Base-by-base conservation (phyloP, 1,140 invertebrate genomes). In the Papilio machaon region DNA sequence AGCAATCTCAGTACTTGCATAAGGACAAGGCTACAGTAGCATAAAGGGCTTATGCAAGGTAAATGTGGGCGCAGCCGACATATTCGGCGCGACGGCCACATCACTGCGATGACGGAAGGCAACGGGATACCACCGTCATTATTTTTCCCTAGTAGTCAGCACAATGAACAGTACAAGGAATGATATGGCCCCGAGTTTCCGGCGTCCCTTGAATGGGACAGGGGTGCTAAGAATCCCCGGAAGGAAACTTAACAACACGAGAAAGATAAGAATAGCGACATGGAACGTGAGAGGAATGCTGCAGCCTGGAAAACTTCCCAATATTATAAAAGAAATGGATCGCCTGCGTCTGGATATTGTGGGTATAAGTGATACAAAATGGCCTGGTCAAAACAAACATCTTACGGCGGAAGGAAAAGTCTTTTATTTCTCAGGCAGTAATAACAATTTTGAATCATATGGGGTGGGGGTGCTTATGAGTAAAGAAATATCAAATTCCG, bases 1-100 rank as follows among this genome's bases (percentile, higher is more conserved):
- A 70, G 67, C 67, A 70, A 70, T 70, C 11, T 10, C 67, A 70
- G 67, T 70, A 70, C 67, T 70, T 70, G 54, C 54, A 58, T 58
- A 58, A 58, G 54, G 54, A 58, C 54, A 58, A 58, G 54, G 54
- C 54, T 58, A 70, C 10, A 70, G 30, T 67, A 67, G 60, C 60
- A 23, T 67, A 67, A 67, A 67, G 49, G n/a, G 60, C 60, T 67
- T 67, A 67, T 67, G 60, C 19, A 67, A 67, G 60, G 19, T 67
- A 67, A 8, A 6, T n/a, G 60, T 67, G 60, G 60, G n/a, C 60
- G 60, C 60, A 67, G n/a, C 19, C 60, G 60, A 67, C 60, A 67
- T 23, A n/a, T 67, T 67, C 30, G 30, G n/a, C 60, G 11, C 60
- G 60, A 67, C 60, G n/a, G 60, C 60, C 60, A 49, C 49, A 11